Evolutionary conservation across 1,140 invertebrate genomes (phyloP).

Genomic region (Aphidius ervi): DNA sequence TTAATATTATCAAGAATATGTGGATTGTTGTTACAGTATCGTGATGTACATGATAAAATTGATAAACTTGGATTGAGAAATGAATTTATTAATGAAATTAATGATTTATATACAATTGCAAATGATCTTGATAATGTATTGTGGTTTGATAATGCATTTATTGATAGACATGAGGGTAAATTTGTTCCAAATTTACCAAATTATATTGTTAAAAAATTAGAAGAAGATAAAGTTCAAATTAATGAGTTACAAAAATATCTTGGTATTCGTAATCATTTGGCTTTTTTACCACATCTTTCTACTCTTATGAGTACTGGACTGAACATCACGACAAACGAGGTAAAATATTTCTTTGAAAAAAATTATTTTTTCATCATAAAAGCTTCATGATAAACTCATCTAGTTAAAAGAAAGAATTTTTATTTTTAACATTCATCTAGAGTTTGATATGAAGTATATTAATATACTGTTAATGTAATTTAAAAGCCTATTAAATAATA

Average conservation of each 20-base stretch:
- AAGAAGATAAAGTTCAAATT: no score
- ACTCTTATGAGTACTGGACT: conserved; percentile 27
- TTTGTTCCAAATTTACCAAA: conserved; percentile 28
- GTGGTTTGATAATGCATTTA: conserved; percentile 34
- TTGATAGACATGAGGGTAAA: conserved; percentile 8
- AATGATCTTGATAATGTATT: conserved; percentile 31
- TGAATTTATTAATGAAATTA: conserved; percentile 17
- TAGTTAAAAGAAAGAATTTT: no score
- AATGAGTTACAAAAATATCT: conserved; percentile 22
- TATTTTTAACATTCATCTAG: no score
- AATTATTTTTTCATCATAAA: no score
- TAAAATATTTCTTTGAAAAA: no score
- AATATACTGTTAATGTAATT: no score
- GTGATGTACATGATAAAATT: conserved; percentile 20
- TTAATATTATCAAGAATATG: conserved; percentile 38
- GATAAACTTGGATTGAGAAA: conserved; percentile 11
- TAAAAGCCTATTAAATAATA: no score
- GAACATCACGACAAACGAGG: conserved; percentile 28
- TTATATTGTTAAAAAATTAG: conserved; percentile 17
- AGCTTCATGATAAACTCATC: no score
- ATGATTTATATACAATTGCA: conserved; percentile 27
- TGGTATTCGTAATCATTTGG: conserved; percentile 36
- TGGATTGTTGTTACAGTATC: conserved; percentile 37
- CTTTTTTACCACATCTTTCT: conserved; percentile 33
- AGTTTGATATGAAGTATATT: no score